Conservation (phyloP, 2,113 vertebrate species). For the Aphelocoma coerulescens region DNA sequence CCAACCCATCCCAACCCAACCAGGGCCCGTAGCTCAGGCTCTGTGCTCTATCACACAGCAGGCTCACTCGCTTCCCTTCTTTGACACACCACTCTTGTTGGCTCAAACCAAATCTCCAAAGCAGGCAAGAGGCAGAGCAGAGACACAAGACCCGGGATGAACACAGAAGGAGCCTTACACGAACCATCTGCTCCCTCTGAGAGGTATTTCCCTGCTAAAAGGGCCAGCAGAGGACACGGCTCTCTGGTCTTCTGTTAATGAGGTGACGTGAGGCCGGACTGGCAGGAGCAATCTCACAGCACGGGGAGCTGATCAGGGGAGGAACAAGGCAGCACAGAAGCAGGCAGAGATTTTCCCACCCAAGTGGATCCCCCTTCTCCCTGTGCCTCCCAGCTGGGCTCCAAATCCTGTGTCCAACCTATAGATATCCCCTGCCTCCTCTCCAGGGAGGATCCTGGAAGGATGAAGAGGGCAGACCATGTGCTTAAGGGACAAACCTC, state of each 20-base stretch:
- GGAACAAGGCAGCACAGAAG: not conserved
- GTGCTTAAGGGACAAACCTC: not conserved
- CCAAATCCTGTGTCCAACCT: accelerated
- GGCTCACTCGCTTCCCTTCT: not conserved
- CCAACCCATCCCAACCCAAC: not conserved
- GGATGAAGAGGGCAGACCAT: not conserved
- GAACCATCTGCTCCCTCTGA: not conserved
- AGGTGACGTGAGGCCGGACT: not conserved
- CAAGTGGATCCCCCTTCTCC: not conserved
- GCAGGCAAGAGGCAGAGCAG: not conserved
- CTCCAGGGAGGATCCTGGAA: not conserved
- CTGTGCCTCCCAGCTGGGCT: not conserved
- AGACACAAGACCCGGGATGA: not conserved
- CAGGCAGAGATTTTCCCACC: not conserved
- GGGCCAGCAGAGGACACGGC: not conserved
- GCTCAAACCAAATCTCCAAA: not conserved
- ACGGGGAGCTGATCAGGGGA: accelerated
- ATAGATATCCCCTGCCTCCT: not conserved
- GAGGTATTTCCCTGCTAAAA: not conserved
- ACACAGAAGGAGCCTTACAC: not conserved
- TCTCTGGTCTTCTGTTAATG: not conserved
- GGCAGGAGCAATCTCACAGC: not conserved
- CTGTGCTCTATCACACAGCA: not conserved
- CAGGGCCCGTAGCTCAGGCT: not conserved
- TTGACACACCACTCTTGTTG: not conserved